phyloP scores from a whole-genome alignment of 1,140 invertebrate genomes.

The Melanaphis sacchari region DNA sequence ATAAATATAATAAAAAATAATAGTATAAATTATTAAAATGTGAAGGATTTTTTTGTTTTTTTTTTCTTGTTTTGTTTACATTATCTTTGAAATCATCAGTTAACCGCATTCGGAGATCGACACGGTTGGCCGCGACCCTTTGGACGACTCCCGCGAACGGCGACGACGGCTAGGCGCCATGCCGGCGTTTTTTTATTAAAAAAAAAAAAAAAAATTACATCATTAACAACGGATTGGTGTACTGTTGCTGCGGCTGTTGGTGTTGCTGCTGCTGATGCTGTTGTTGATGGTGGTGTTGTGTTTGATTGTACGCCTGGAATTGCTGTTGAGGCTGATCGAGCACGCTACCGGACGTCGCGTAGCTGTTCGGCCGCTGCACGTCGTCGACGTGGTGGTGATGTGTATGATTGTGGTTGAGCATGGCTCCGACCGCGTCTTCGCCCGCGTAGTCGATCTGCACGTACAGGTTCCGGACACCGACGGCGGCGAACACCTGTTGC shows the following conservation, averaged over 20 bases:
- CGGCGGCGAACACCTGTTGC: slow-evolving; percentile 90
- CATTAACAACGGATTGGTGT: neutral
- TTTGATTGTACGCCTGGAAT: neutral
- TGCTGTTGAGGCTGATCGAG: neutral
- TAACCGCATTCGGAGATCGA: neutral
- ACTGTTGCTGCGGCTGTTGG: neutral
- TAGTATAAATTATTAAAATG: neutral
- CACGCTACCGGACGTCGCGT: neutral
- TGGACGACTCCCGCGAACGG: neutral
- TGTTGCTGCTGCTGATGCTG: neutral
- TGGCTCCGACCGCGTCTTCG: slow-evolving; percentile 65
- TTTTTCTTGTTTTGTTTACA: neutral
- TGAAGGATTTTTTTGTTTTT: neutral
- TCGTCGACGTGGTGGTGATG: neutral
- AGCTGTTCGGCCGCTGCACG: neutral
- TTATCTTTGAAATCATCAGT: neutral
- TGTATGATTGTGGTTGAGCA: neutral
- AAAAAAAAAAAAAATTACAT: neutral
- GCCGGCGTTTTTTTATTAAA: too few relatives aligned
- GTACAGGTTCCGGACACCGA: slow-evolving; percentile 87
- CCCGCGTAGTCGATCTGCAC: slow-evolving; percentile 88
- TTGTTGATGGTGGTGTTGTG: neutral
- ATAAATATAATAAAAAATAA: slow-evolving; percentile 2
- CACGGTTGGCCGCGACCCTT: neutral
- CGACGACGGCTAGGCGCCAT: neutral